Evolutionary conservation across 2,797 vertebrate genomes (phyloP).

Genomic region (Pelobates cultripes): DNA sequence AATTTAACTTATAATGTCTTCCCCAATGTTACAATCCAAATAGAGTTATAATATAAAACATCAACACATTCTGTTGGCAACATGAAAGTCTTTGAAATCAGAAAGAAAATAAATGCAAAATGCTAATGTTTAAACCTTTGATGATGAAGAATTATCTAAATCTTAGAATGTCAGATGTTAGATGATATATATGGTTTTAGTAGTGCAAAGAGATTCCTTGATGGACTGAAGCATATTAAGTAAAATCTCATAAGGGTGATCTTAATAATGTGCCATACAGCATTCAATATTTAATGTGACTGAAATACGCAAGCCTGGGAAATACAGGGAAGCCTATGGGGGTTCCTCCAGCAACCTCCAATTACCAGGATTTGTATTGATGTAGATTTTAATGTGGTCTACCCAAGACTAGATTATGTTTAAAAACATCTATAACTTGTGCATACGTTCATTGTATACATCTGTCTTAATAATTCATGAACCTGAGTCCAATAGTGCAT

Average conservation of each 20-base stretch:
- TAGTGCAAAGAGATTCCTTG: conserved; percentile 27
- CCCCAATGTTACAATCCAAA: neutral
- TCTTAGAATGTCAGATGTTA: conserved; percentile 50
- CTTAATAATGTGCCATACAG: conserved; percentile 7
- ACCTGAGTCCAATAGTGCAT: too few species aligned
- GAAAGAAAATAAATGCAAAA: conserved; percentile 52
- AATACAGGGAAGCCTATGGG: conserved; percentile 3
- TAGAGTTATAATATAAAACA: conserved; percentile 34
- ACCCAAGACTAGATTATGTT: too few species aligned
- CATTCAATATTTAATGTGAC: conserved; percentile 22
- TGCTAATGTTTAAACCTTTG: conserved; percentile 50
- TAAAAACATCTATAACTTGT: too few species aligned
- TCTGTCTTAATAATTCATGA: too few species aligned
- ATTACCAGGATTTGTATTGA: too few species aligned
- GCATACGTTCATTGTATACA: too few species aligned
- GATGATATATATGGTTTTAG: conserved; percentile 39
- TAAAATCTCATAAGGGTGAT: conserved; percentile 30
- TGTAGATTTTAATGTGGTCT: too few species aligned
- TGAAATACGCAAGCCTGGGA: conserved; percentile 14
- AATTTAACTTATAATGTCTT: too few species aligned
- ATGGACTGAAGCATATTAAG: conserved; percentile 34
- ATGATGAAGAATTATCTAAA: conserved; percentile 48
- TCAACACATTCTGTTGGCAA: conserved; percentile 21
- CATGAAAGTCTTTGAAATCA: conserved; percentile 45
- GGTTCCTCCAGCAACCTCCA: too few species aligned